These are phyloP conservation scores for Rhea americana DNA, from an alignment of 2,113 vertebrate species.

Conservation along the genomic window DNA sequence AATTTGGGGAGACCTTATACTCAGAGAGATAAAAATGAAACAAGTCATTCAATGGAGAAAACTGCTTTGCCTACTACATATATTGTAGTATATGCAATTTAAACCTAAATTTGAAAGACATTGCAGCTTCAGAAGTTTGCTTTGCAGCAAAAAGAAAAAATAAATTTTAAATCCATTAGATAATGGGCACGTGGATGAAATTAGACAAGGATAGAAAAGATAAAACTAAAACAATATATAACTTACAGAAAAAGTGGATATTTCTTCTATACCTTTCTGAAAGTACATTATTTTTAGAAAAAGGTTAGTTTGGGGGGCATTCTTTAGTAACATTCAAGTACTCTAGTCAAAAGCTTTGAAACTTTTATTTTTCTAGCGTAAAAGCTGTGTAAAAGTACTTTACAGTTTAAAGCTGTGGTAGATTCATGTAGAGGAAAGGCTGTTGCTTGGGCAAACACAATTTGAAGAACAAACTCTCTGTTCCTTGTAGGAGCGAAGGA, in stretches of 20 bases:
- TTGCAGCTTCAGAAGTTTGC: background rate
- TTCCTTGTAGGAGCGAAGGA: background rate
- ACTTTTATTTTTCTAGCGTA: background rate
- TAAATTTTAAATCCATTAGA: background rate
- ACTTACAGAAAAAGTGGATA: background rate
- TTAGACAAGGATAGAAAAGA: background rate
- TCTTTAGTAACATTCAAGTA: background rate
- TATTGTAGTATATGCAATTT: background rate
- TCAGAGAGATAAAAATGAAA: background rate
- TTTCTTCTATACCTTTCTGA: background rate
- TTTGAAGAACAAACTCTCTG: background rate
- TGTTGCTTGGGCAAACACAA: background rate
- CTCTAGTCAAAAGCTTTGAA: background rate
- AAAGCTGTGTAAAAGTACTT: background rate
- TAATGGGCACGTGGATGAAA: background rate
- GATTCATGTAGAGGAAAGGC: background rate
- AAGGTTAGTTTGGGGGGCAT: background rate
- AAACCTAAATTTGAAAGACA: background rate
- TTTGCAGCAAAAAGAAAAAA: background rate
- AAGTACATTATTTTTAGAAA: background rate
- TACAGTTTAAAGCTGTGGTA: background rate
- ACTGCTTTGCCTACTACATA: background rate
- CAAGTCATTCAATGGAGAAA: background rate
- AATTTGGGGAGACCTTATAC: background rate
- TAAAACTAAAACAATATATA: background rate